These are phyloP conservation scores for Pseudomugil gertrudae DNA, from an alignment of 2,797 vertebrate species.

Conservation along the genomic window DNA sequence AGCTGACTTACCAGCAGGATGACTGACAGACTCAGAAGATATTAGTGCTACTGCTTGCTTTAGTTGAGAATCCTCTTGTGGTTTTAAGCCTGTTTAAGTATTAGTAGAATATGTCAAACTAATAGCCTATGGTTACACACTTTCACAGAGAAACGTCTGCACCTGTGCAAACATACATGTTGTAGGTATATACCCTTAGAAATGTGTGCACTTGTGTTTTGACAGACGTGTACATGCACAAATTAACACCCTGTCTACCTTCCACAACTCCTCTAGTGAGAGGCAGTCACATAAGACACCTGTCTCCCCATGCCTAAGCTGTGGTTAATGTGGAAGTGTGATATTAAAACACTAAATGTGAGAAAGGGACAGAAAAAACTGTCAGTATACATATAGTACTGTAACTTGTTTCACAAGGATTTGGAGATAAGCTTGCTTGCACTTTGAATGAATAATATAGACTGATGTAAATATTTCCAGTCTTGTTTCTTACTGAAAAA, in stretches of 20 bases:
- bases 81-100: conserved; percentile 63
- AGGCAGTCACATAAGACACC: conserved; percentile 25
- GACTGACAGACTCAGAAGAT: conserved; percentile 44
- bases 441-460: conserved; percentile 35
- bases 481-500: conserved; percentile 18
- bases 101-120: conserved; percentile 63
- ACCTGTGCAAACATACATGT: conserved; percentile 12
- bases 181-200: conserved; percentile 21
- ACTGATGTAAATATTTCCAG: conserved; percentile 21
- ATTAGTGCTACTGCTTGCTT: conserved; percentile 53
- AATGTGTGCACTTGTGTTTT: conserved; percentile 20
- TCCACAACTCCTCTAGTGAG: conserved; percentile 42
- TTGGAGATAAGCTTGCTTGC: conserved; percentile 18
- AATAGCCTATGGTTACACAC: conserved; percentile 54
- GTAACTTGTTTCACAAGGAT: conserved; percentile 13
- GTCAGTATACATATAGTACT: conserved; percentile 8
- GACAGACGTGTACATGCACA: conserved; percentile 47
- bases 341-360: conserved; percentile 20
- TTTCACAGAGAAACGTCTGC: conserved; percentile 12
- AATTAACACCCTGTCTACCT: conserved; percentile 48
- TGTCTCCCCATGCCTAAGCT: conserved; percentile 29
- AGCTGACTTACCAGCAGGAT: conserved; percentile 22
- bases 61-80: conserved; percentile 55
- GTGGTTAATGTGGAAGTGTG: conserved; percentile 24
- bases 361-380: conserved; percentile 8